Conservation (phyloP, 1,140 invertebrate species). For the Atta cephalotes region DNA sequence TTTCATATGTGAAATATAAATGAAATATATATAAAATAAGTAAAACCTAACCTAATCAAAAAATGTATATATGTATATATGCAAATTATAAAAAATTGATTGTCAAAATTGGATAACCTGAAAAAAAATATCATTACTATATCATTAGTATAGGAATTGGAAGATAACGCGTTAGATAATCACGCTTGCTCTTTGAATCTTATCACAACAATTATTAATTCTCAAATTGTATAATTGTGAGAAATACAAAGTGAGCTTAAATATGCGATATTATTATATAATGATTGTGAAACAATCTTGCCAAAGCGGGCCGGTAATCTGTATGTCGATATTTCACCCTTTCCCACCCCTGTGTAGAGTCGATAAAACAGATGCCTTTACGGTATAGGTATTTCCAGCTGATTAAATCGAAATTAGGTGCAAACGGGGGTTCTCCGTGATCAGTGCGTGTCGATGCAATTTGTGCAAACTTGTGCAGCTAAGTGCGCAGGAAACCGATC, state of each 20-base stretch:
- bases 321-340: constrained; percentile 32
- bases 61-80: background rate
- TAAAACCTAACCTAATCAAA: background rate
- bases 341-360: background rate
- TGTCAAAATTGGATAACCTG: background rate
- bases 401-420: constrained; percentile 61
- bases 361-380: constrained; percentile 63
- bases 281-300: background rate
- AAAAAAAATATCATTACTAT: background rate
- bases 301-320: background rate
- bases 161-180: background rate
- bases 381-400: constrained; percentile 24
- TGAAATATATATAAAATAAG: no score
- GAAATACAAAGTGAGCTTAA: background rate
- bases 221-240: background rate
- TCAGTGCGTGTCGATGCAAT: constrained; percentile 60
- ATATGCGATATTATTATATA: background rate
- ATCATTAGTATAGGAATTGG: background rate
- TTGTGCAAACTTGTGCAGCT: constrained; percentile 49
- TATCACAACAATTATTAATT: background rate
- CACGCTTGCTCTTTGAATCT: background rate
- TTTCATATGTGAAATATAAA: background rate
- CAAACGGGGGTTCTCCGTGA: constrained; percentile 35
- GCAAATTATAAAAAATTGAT: background rate
- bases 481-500: constrained; percentile 33